A percentile compares a stretch with the other conserved stretches of the same genome.
Evolutionary conservation across 2,888 invertebrate genomes (phyloP).

Genomic region (Lordiphosa fenestrarum): DNA sequence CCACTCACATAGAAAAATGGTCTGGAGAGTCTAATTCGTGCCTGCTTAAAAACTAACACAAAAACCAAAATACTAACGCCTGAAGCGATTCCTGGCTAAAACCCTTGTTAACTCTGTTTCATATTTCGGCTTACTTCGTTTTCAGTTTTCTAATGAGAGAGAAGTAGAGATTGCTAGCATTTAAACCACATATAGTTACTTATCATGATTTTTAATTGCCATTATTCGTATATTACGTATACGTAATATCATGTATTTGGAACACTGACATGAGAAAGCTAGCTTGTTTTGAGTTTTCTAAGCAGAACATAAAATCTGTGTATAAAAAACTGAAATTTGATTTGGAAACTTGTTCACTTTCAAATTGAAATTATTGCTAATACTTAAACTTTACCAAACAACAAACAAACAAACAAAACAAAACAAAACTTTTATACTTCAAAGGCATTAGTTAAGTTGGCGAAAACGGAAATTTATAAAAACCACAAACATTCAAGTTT

Average conservation of each 20-base stretch:
- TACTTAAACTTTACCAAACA: constrained; percentile 11
- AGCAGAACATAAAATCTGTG: constrained; percentile 26
- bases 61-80: neutral
- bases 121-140: too few relatives aligned
- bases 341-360: constrained; percentile 46
- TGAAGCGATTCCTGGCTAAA: too few relatives aligned
- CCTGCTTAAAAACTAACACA: constrained; percentile 8
- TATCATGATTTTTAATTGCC: constrained; percentile 21
- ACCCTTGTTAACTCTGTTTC: too few relatives aligned
- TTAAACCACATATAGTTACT: constrained; percentile 50
- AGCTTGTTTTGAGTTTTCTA: constrained; percentile 35
- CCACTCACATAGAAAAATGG: neutral
- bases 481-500: constrained; percentile 18
- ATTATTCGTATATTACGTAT: constrained; percentile 27
- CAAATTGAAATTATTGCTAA: constrained; percentile 32
- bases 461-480: constrained; percentile 11
- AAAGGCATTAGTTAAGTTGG: constrained; percentile 41
- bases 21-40: constrained; percentile 9
- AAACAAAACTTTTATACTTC: constrained; percentile 56
- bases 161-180: constrained; percentile 72
- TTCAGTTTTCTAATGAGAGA: constrained; percentile 52
- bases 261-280: constrained; percentile 27
- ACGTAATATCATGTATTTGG: constrained; percentile 25
- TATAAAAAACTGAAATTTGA: constrained; percentile 43
- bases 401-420: constrained; percentile 1